Evolutionary conservation across 1,140 invertebrate species (phyloP).

Genomic region (Zaprionus inermis): DNA sequence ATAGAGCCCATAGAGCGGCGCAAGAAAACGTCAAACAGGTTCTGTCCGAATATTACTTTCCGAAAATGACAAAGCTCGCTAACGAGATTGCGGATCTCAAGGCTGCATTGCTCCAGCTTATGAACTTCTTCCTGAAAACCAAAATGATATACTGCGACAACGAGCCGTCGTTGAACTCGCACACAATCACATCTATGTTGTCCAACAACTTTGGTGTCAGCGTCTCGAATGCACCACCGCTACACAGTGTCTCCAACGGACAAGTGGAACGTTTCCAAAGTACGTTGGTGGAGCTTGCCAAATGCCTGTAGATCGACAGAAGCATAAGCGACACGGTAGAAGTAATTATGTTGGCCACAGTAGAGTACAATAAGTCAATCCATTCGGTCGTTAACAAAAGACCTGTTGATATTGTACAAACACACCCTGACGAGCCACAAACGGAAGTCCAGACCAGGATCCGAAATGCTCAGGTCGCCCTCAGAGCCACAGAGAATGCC

Average conservation of each 20-base stretch:
- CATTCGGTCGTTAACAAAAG: background rate
- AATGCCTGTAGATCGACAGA: background rate
- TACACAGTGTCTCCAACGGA: background rate
- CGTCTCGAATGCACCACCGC: constrained; percentile 7
- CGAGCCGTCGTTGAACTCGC: background rate
- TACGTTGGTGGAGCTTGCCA: background rate
- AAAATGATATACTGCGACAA: constrained; percentile 9
- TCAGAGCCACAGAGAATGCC: constrained; percentile 1
- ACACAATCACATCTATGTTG: background rate
- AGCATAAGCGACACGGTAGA: constrained; percentile 7
- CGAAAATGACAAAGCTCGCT: background rate
- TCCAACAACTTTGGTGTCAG: constrained; percentile 9
- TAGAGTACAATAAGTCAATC: constrained; percentile 4
- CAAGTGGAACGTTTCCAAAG: constrained; percentile 6
- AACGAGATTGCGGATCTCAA: background rate
- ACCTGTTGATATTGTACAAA: constrained; percentile 1
- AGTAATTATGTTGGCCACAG: background rate
- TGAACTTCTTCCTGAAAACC: constrained; percentile 10
- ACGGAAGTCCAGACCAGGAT: background rate
- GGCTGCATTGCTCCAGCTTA: background rate
- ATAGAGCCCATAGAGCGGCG: background rate
- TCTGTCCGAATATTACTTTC: too few species aligned
- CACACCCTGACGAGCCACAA: constrained; percentile 13
- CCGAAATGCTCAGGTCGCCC: background rate
- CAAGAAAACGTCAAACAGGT: background rate